Evolutionary conservation across 2,888 invertebrate species (phyloP), one percentile per base, ranked within the genome.

Genomic region (Acanthococcus lagerstroemiae): DNA sequence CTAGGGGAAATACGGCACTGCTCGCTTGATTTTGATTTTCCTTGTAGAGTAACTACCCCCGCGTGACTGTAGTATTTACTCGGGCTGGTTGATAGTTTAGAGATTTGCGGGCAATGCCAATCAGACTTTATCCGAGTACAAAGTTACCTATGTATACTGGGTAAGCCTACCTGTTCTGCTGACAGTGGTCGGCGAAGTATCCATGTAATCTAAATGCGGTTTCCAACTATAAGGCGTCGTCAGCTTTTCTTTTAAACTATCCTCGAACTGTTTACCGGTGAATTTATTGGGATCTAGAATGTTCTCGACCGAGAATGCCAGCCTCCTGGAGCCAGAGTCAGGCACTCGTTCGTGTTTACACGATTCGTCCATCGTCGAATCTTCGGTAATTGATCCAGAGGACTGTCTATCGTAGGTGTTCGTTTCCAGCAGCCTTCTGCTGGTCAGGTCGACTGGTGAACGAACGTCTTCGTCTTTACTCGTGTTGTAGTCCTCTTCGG

Each of bases 261-360:
- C 74, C 69, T 45, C 76, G 71, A 65, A 75, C 75, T 71, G 71
- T 71, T 68, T 70, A 27, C 90, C 90, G 25, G 90, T 91, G 76
- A 92, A 92, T 78, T 92, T 92, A 72, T 86, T 91, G 3, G 92
- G 92, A 77, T 92, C 91, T 71, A 92, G 78, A 70, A 92, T 92
- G 74, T 92, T 92, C 78, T 92, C 91, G 22, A 92, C 92, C 4
- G 90, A 90, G 77, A 92, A 92, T 19, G 91, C 89, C 69, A 91
- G 82, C 71, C 82, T 67, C 70, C 68, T 73, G 71, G 44, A 72
- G 72, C 45, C 71, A 67, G 37, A 71, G 68, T 63, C 73, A 71
- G 52, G 44, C 44, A 17, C 22, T 4, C 54, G 30, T 15, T 55
- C 44, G 15, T 19, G 55, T 17, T 30, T 50, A n/a, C 52, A 61